Evolutionary conservation across 1,140 invertebrate genomes (phyloP), one percentile per base, ranked within the genome.

Genomic region (Brachionus rubens): DNA sequence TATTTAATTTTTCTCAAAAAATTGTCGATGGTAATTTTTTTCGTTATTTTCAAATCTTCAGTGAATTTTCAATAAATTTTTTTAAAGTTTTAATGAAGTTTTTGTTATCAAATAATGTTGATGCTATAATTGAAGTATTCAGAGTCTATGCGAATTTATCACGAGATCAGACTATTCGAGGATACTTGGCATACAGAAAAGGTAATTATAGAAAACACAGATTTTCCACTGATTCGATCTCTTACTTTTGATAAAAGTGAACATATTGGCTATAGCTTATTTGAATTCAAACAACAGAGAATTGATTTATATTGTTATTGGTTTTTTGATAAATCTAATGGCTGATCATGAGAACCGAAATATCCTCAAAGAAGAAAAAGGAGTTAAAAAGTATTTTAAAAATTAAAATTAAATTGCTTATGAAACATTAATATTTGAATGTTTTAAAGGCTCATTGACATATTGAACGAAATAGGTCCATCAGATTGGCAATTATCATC

Each of bases 271-370:
- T 77, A 81, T 88, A 2, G 82, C 84, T 24, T 83, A 87, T 79
- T 79, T 88, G 65, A 85, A 87, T 76, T 85, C 85, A 16, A 87
- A 86, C 33, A 87, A 87, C 78, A 80, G 84, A 75, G 87, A 88
- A 62, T 79, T 90, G 2, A 82, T 89, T 3, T 88, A 86, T 79
- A 87, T 88, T 7, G 87, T 88, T 9, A 86, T 87, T 78, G 89
- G 89, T 16, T 88, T 90, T n/a, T 86, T 90, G 19, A 88, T 90
- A 47, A 90, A 90, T 81, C 85, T 90, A 68, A 89, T 90, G 88
- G 86, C 87, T 19, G 88, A 90, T 79, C 86, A 86, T 78, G 87
- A 87, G 70, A 87, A 87, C 24, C 80, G 88, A 80, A 78, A 78
- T 21, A 79, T 86, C 26, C 85, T 89, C 43, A 86, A 86, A 77